phyloP scores from a whole-genome alignment of 2,113 vertebrate genomes.

The Lamprologus lemairii region DNA sequence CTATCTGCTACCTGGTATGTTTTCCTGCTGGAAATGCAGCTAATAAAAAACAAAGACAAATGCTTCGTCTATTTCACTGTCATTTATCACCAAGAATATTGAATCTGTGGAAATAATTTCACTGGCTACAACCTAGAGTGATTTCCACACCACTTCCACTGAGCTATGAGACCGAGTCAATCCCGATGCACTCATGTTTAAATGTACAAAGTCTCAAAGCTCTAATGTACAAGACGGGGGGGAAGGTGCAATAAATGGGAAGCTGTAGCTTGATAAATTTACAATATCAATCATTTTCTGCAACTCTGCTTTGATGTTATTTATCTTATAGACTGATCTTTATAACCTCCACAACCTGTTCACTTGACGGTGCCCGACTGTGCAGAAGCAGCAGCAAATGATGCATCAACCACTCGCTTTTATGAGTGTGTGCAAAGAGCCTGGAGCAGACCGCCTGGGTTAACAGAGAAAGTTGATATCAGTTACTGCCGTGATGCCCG shows the following conservation, averaged over 20 bases:
- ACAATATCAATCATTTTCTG: background rate
- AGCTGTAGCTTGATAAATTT: background rate
- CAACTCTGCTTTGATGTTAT: rapidly evolving
- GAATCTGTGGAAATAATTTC: background rate
- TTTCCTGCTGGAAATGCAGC: background rate
- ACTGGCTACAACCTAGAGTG: background rate
- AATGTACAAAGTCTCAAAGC: background rate
- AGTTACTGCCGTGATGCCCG: background rate
- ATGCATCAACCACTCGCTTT: background rate
- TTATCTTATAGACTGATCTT: background rate
- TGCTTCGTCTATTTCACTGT: rapidly evolving
- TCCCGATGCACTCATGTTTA: background rate
- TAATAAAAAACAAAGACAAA: background rate
- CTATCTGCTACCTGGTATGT: background rate
- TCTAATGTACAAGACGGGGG: rapidly evolving
- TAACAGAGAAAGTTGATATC: background rate
- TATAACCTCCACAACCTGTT: background rate
- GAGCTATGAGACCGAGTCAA: background rate
- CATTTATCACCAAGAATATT: background rate
- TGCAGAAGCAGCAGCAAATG: background rate
- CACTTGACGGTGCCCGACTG: background rate
- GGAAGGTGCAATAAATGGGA: background rate
- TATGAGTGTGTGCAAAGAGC: background rate
- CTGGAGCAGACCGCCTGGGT: background rate
- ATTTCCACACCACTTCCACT: background rate